These are phyloP conservation scores for Zonitis immaculata DNA, from an alignment of 2,888 invertebrate species.

Conservation along the genomic window DNA sequence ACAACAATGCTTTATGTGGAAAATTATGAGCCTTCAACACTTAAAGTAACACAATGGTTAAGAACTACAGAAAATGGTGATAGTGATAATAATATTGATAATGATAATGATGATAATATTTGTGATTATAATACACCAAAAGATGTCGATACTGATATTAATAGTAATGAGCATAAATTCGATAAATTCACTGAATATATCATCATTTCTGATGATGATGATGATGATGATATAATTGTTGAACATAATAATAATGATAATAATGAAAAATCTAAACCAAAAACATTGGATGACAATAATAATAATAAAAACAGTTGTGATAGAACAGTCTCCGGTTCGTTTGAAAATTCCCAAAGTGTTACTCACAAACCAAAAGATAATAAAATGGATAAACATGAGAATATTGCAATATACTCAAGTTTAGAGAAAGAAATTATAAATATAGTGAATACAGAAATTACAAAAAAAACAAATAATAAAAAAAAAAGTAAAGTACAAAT, in stretches of 20 bases:
- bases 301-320: too few species aligned
- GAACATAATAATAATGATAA: background rate
- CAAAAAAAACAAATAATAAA: too few species aligned
- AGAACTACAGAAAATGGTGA: background rate
- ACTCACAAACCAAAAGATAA: too few species aligned
- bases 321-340: too few species aligned
- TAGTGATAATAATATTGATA: background rate
- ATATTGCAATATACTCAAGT: too few species aligned
- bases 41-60: background rate
- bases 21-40: background rate
- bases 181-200: too few species aligned
- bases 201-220: background rate
- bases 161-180: too few species aligned
- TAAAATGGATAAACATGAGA: background rate
- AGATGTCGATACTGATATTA: too few species aligned
- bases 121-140: background rate
- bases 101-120: background rate
- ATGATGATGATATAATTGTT: background rate
- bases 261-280: too few species aligned
- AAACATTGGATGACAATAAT: too few species aligned
- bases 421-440: background rate
- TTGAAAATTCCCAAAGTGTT: too few species aligned
- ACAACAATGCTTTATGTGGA: background rate
- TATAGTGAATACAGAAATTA: background rate
- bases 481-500: too few species aligned